Evolutionary conservation across 2,113 vertebrate species (phyloP).

Genomic region (Addax nasomaculatus): DNA sequence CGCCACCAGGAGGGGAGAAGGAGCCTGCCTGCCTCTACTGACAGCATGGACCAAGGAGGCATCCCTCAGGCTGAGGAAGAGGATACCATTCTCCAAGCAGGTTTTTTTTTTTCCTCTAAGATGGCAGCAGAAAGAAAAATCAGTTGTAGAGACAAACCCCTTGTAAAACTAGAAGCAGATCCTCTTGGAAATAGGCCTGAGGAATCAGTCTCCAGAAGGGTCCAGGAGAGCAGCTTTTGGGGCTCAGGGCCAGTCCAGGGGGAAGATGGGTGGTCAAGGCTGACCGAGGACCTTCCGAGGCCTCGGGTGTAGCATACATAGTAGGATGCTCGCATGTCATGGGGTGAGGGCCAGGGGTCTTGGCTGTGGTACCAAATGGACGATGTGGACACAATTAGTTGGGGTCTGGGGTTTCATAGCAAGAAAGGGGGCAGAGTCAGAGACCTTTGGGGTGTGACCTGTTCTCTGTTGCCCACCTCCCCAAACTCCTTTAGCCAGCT

Average conservation of each 20-base stretch:
- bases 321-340: conserved; percentile 52
- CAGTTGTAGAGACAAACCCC: conserved; percentile 28
- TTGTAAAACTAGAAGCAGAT: conserved; percentile 37
- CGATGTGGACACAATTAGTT: background rate
- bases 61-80: background rate
- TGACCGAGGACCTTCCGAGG: background rate
- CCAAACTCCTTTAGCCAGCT: background rate
- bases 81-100: background rate
- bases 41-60: background rate
- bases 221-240: background rate
- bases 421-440: background rate
- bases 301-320: conserved; percentile 29
- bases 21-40: background rate
- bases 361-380: background rate
- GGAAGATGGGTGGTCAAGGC: background rate
- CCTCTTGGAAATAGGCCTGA: background rate
- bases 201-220: background rate
- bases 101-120: background rate
- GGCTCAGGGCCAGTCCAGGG: background rate
- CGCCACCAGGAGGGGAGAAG: background rate
- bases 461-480: background rate
- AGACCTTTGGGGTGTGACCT: background rate
- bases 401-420: background rate
- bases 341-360: conserved; percentile 20
- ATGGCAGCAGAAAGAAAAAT: conserved; percentile 50